These are phyloP conservation scores for Colossoma macropomum DNA, from an alignment of 2,113 vertebrate genomes.

Conservation along the genomic window DNA sequence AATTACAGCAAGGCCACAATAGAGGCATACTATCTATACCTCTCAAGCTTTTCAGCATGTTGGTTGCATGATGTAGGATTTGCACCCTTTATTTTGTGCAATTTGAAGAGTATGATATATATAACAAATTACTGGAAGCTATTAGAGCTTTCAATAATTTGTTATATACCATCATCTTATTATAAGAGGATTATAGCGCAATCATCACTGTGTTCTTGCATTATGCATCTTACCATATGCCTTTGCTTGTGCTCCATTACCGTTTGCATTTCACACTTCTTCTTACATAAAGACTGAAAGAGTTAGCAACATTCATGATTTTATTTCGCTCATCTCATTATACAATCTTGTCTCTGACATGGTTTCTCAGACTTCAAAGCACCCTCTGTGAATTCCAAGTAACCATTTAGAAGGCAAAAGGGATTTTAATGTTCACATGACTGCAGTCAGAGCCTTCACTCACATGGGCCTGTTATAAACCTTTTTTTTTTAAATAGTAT, in stretches of 20 bases:
- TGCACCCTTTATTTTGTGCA: not conserved
- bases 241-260: not conserved
- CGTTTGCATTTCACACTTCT: not conserved
- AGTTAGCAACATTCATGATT: not conserved
- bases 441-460: not conserved
- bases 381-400: not conserved
- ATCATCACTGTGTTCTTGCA: not conserved
- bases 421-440: not conserved
- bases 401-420: constrained; percentile 1
- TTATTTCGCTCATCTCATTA: not conserved
- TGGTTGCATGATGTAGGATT: not conserved
- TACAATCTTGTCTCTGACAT: not conserved
- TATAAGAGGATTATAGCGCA: not conserved
- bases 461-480: not conserved
- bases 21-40: not conserved
- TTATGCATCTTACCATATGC: not conserved
- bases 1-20: too few species aligned
- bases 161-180: not conserved
- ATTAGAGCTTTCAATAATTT: not conserved
- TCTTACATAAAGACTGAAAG: not conserved
- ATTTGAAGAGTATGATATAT: too few species aligned
- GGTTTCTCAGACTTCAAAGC: constrained; percentile 10
- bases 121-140: too few species aligned
- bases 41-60: too few species aligned
- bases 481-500: not conserved